Base-by-base conservation (phyloP, 2,797 vertebrate species). In the Parauchenoglanis punctatus region DNA sequence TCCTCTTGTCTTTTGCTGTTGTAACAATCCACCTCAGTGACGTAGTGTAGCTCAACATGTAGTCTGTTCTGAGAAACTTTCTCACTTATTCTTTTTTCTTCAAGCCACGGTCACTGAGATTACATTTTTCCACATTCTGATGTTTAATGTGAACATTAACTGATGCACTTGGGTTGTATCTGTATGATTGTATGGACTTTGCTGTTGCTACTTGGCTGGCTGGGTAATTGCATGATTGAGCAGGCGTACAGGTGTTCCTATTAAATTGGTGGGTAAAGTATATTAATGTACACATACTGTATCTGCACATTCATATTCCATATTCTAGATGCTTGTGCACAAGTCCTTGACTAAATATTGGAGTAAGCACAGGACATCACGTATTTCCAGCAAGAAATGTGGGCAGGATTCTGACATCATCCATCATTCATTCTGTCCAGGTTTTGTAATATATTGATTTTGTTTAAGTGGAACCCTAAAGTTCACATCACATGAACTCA, bases 261-360 rank as follows among this genome's bases (percentile, higher is more conserved):
- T 61, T 61, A 81, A 44, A 40, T 20, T 61, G 35, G 20, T 23
- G 11, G 7, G 10, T 61, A n/a, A 40, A 35, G 28, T 80, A 7
- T 56, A 35, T 35, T 75, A 76, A 25, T n/a, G 4, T 52, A n/a
- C 73, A n/a, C 23, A n/a, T 10, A 56, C 52, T 18, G n/a, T 2
- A 80, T 25, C 73, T 77, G 70, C 40, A 28, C 70, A 73, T 87
- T 81, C 44, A 54, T 72, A 81, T 44, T 23, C 44, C 13, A 54
- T 86, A 52, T 35, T 83, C 84, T 82, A 77, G 13, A 59, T 84
- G 35, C 52, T 78, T 70, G 63, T 12, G 4, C 23, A 56, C 67
- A 25, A 86, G 87, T 73, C 84, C 77, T 87, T 89, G 84, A 89
- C 72, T 89, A 89, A 89, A 86, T 65, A 88, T 54, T 40, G 54